Percentiles rank a stretch among this genome's conserved stretches.
Evolutionary conservation across 2,797 vertebrate genomes (phyloP).

Genomic region (Odontamblyopus lacepedii): DNA sequence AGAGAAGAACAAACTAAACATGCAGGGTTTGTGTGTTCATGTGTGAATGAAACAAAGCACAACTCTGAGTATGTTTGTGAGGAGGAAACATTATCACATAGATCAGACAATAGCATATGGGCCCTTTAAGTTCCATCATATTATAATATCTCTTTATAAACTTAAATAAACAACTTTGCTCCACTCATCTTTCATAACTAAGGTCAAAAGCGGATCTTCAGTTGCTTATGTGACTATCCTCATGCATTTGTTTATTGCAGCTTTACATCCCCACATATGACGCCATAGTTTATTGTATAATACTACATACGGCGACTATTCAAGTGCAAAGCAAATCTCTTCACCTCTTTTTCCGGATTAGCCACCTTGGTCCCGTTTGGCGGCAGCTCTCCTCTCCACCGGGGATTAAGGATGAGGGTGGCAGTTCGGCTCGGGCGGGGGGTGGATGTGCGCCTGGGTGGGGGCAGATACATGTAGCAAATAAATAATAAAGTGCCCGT

Average conservation of each 20-base stretch:
- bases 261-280: neutral
- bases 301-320: slow-evolving; percentile 10
- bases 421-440: slow-evolving; percentile 17
- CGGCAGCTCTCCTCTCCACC: slow-evolving; percentile 34
- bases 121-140: no score
- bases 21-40: no score
- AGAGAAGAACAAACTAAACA: no score
- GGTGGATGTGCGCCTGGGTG: slow-evolving; percentile 19
- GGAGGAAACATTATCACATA: no score
- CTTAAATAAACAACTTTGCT: neutral
- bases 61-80: no score
- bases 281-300: slow-evolving; percentile 3
- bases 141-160: neutral
- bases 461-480: slow-evolving; percentile 52
- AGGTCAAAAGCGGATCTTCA: neutral
- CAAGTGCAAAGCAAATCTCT: slow-evolving; percentile 25
- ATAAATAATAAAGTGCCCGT: slow-evolving; percentile 71
- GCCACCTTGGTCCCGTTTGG: slow-evolving; percentile 26
- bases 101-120: no score
- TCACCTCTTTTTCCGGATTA: slow-evolving; percentile 15
- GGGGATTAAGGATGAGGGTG: slow-evolving; percentile 69
- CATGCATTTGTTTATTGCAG: neutral
- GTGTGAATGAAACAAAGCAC: no score
- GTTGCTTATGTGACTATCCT: neutral
- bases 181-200: no score